phyloP scores from a whole-genome alignment of 92 coral and sea anemone species.

The Phymanthus crucifer region DNA sequence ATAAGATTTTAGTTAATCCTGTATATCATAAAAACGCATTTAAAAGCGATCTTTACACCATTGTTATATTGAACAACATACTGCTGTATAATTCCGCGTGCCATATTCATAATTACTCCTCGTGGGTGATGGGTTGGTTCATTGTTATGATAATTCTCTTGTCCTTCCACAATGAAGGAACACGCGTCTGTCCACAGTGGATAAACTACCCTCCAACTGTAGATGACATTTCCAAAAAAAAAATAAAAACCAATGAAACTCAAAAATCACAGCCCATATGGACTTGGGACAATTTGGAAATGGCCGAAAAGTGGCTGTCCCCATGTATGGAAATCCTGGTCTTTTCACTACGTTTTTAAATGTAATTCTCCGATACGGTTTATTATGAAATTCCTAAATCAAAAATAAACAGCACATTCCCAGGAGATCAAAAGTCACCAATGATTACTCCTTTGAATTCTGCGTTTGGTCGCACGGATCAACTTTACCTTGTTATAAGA shows the following conservation, averaged over 20 bases:
- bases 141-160: conserved; percentile 78
- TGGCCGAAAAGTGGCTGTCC: background rate
- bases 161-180: conserved; percentile 55
- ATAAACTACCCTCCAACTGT: conserved; percentile 24
- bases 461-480: background rate
- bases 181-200: conserved; percentile 35
- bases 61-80: conserved; percentile 31
- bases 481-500: conserved; percentile 12
- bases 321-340: no score
- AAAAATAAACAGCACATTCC: conserved; percentile 20
- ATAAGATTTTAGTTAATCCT: conserved; percentile 40
- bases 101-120: conserved; percentile 38
- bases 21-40: conserved; percentile 26
- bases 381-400: conserved; percentile 9
- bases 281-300: background rate
- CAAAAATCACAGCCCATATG: no score
- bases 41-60: conserved; percentile 38
- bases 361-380: background rate
- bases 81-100: conserved; percentile 70
- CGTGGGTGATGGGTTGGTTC: conserved; percentile 31
- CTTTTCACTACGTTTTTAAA: no score
- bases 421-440: conserved; percentile 42
- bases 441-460: background rate
- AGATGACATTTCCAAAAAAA: conserved; percentile 14
- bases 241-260: background rate